Conservation (phyloP, 2,888 invertebrate species). For the Polyommatus iphigenia region DNA sequence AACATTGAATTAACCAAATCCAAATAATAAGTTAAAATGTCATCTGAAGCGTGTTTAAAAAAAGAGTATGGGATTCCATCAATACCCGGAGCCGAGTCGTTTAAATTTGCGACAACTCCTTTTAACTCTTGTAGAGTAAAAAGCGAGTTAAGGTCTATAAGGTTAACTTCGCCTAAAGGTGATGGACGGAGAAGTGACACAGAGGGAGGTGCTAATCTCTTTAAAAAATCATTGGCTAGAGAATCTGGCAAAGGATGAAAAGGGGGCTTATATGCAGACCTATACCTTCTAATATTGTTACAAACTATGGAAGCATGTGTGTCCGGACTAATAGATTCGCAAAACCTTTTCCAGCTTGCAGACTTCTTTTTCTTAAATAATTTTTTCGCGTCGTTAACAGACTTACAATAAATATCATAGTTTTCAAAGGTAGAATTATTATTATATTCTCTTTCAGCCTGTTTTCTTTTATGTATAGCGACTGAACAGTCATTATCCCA, state of each 20-base stretch:
- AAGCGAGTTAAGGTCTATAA: not conserved
- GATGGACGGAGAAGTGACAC: not conserved
- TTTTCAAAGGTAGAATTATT: too few relatives aligned
- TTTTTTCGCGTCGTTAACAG: too few relatives aligned
- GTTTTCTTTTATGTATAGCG: too few relatives aligned
- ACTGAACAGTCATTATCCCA: too few relatives aligned
- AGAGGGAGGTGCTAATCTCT: not conserved
- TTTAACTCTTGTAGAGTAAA: slow-evolving; percentile 1
- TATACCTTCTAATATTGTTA: too few relatives aligned
- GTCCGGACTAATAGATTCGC: too few relatives aligned
- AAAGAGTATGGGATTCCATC: slow-evolving; percentile 18
- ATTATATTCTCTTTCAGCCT: too few relatives aligned
- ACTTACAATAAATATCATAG: too few relatives aligned
- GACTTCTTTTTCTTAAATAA: too few relatives aligned
- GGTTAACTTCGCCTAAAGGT: not conserved
- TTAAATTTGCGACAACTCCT: not conserved
- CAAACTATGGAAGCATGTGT: too few relatives aligned
- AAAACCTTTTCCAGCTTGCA: too few relatives aligned
- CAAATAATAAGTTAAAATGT: too few relatives aligned
- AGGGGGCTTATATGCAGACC: not conserved
- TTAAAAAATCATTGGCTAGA: not conserved
- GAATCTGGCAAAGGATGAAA: not conserved
- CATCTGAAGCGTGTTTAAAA: not conserved
- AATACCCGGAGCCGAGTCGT: slow-evolving; percentile 9
- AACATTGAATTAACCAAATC: not conserved